Conservation (phyloP, 2,797 vertebrate genomes). For the Sebastes nivosus region DNA sequence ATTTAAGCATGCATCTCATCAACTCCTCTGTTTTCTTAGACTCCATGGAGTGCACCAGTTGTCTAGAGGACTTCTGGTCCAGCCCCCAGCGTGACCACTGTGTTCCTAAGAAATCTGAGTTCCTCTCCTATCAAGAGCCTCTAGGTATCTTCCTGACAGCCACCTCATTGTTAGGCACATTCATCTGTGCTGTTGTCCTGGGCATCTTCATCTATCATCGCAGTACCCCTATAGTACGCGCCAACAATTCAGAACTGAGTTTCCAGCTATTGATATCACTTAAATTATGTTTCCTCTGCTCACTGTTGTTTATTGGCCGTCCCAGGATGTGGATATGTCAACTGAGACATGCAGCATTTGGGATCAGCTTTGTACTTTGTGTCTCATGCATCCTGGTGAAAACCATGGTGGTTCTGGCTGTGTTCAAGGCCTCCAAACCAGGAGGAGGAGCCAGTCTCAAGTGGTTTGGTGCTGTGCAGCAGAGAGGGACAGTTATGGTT, state of each 20-base stretch:
- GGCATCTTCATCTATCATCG: slow-evolving; percentile 58
- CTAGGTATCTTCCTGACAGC: slow-evolving; percentile 58
- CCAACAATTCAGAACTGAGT: slow-evolving; percentile 76
- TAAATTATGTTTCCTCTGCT: slow-evolving; percentile 70
- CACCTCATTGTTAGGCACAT: slow-evolving; percentile 52
- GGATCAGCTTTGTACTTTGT: slow-evolving; percentile 67
- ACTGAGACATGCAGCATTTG: too few species aligned
- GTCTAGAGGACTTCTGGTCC: slow-evolving; percentile 65
- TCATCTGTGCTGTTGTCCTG: slow-evolving; percentile 47
- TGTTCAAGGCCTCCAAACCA: slow-evolving; percentile 52
- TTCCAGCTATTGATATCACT: slow-evolving; percentile 67
- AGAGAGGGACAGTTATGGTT: too few species aligned
- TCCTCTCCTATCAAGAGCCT: slow-evolving; percentile 66
- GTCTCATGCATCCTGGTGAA: slow-evolving; percentile 57
- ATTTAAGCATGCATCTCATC: not conserved
- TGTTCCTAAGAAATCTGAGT: slow-evolving; percentile 72
- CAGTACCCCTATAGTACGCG: slow-evolving; percentile 65
- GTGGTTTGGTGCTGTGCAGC: too few species aligned
- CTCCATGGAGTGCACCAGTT: slow-evolving; percentile 66
- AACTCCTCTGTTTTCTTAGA: slow-evolving; percentile 45
- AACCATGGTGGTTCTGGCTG: slow-evolving; percentile 60
- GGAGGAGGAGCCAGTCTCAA: too few species aligned
- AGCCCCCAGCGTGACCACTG: slow-evolving; percentile 53
- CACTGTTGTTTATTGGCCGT: slow-evolving; percentile 63
- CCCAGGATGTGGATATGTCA: slow-evolving; percentile 55